These are phyloP conservation scores for Physocephala rufipes DNA, from an alignment of 2,888 invertebrate species.

Conservation along the genomic window DNA sequence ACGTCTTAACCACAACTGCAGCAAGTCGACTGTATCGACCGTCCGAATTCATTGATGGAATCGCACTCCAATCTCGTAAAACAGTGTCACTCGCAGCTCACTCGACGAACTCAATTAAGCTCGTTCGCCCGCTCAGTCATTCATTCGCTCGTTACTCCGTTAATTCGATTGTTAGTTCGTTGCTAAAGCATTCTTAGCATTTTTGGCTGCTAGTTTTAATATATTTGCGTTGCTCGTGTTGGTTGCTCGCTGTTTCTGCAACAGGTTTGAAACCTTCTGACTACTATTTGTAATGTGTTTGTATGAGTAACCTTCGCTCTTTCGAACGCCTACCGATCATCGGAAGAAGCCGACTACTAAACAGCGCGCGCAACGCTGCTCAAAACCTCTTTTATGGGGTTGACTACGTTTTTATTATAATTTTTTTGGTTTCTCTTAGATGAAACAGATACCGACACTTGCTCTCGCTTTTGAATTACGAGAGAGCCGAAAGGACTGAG, in stretches of 20 bases:
- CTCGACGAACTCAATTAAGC: slow-evolving; percentile 6
- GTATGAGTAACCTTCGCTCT: too few species aligned
- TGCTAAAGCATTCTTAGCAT: too few species aligned
- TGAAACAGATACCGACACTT: slow-evolving; percentile 20
- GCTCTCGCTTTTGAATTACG: too few species aligned
- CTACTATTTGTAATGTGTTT: too few species aligned
- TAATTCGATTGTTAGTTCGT: too few species aligned
- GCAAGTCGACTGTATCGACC: neutral
- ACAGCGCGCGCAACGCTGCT: neutral
- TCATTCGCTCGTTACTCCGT: neutral
- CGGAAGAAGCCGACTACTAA: slow-evolving; percentile 35
- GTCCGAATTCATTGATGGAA: neutral
- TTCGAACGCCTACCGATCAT: neutral
- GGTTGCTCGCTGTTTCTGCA: slow-evolving; percentile 21
- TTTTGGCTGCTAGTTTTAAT: too few species aligned
- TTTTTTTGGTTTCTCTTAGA: too few species aligned
- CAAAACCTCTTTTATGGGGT: too few species aligned
- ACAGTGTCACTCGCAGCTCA: neutral
- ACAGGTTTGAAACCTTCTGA: slow-evolving; percentile 21
- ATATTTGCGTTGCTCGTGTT: neutral
- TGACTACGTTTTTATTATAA: too few species aligned
- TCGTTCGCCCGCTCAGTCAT: too few species aligned
- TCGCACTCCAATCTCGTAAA: slow-evolving; percentile 17
- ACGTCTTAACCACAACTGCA: slow-evolving; percentile 49
- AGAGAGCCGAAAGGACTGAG: slow-evolving; percentile 8